Conservation (phyloP, 2,113 vertebrate genomes). For the Sander lucioperca region DNA sequence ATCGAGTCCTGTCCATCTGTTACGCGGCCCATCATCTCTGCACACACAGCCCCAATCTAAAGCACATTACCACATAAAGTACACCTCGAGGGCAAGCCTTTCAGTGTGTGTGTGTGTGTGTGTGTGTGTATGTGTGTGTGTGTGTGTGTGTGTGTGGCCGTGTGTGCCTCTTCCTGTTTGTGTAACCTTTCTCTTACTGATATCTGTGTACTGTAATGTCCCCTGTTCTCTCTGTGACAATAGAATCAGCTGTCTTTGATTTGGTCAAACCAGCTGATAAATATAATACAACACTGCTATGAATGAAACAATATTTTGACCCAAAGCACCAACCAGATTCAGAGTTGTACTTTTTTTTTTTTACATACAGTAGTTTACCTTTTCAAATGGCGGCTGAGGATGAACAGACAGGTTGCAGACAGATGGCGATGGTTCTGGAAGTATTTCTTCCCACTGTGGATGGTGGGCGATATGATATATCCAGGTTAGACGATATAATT, state of each 20-base stretch:
- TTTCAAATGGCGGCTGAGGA: background rate
- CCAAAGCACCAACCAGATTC: background rate
- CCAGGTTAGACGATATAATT: background rate
- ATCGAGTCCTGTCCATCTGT: slow-evolving; percentile 84
- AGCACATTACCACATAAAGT: slow-evolving; percentile 77
- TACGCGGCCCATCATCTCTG: slow-evolving; percentile 70
- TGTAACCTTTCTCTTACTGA: slow-evolving; percentile 41
- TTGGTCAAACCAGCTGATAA: slow-evolving; percentile 29
- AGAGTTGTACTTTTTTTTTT: background rate
- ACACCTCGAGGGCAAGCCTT: slow-evolving; percentile 67
- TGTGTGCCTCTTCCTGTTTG: slow-evolving; percentile 35
- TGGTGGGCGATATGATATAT: background rate
- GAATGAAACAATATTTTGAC: slow-evolving; percentile 34
- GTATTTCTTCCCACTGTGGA: background rate
- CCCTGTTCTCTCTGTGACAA: slow-evolving; percentile 26
- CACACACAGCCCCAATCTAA: slow-evolving; percentile 73
- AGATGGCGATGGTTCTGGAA: background rate
- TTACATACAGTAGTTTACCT: background rate
- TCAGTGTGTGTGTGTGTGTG: slow-evolving; percentile 38
- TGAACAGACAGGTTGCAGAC: background rate
- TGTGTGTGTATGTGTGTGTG: slow-evolving; percentile 46
- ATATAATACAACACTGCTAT: slow-evolving; percentile 15
- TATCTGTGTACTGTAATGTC: slow-evolving; percentile 32
- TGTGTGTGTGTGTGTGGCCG: slow-evolving; percentile 38
- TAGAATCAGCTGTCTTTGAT: slow-evolving; percentile 33